Conservation (phyloP, 2,888 invertebrate species). For the Athalia rosae region DNA sequence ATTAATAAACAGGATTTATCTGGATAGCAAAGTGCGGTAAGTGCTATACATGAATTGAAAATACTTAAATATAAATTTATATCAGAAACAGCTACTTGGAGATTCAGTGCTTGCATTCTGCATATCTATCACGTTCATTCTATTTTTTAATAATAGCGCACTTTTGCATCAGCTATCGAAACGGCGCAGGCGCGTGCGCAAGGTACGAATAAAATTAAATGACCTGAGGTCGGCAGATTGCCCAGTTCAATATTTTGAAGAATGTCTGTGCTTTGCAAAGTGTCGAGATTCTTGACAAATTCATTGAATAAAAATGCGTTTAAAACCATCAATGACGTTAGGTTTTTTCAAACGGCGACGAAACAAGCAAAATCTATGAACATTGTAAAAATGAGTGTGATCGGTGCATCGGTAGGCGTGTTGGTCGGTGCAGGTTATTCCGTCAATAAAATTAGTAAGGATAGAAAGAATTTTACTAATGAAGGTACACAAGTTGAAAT, state of each 20-base stretch:
- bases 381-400: slow-evolving; percentile 75
- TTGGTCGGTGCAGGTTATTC: slow-evolving; percentile 75
- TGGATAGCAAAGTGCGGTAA: too few relatives aligned
- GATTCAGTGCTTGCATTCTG: too few relatives aligned
- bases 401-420: slow-evolving; percentile 78
- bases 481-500: slow-evolving; percentile 70
- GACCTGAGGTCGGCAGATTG: not conserved
- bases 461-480: slow-evolving; percentile 72
- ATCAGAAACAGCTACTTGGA: too few relatives aligned
- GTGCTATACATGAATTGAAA: too few relatives aligned
- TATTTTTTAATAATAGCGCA: too few relatives aligned
- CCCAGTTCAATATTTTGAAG: slow-evolving; percentile 20
- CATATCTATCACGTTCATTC: too few relatives aligned
- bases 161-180: too few relatives aligned
- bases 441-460: slow-evolving; percentile 71
- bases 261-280: slow-evolving; percentile 63
- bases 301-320: slow-evolving; percentile 49
- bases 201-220: not conserved
- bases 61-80: too few relatives aligned
- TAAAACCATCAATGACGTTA: slow-evolving; percentile 54
- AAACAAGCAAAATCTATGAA: slow-evolving; percentile 52
- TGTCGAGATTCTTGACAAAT: slow-evolving; percentile 54
- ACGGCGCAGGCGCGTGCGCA: not conserved
- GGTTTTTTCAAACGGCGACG: slow-evolving; percentile 47
- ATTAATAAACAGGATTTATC: too few relatives aligned